Evolutionary conservation across 1,140 invertebrate species (phyloP).

Genomic region (Wiebesia pumilae): DNA sequence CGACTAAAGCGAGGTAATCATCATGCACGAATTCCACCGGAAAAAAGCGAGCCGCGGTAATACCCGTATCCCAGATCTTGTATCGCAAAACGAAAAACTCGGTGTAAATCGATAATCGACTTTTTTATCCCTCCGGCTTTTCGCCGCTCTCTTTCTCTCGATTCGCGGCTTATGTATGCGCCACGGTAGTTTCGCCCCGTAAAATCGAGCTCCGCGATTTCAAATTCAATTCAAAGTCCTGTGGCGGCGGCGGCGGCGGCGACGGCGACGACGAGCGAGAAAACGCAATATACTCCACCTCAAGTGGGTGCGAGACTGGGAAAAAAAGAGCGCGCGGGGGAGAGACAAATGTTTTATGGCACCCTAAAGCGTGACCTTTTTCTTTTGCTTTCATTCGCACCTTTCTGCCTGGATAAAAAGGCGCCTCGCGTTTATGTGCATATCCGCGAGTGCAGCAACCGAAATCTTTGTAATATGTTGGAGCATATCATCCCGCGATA

Average conservation of each 20-base stretch:
- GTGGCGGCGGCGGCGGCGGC: too few species aligned
- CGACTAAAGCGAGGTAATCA: neutral
- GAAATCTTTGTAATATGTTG: slow-evolving; percentile 4
- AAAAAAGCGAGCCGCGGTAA: neutral
- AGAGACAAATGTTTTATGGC: slow-evolving; percentile 44
- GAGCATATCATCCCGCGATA: neutral
- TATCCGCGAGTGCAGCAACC: neutral
- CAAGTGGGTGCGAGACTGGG: slow-evolving; percentile 18
- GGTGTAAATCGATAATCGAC: slow-evolving; percentile 36
- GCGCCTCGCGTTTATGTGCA: neutral
- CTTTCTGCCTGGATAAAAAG: neutral
- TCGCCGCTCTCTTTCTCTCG: neutral
- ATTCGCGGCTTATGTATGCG: slow-evolving; percentile 12
- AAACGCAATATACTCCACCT: slow-evolving; percentile 3
- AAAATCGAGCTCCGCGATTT: slow-evolving; percentile 36
- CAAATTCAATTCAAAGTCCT: slow-evolving; percentile 48
- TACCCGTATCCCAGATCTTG: neutral
- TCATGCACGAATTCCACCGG: neutral
- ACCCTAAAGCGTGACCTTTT: slow-evolving; percentile 12
- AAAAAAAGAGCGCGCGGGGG: neutral
- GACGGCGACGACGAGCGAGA: too few species aligned
- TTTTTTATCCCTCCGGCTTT: slow-evolving; percentile 13
- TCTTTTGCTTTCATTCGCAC: neutral
- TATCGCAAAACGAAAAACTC: slow-evolving; percentile 8
- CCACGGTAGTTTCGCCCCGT: slow-evolving; percentile 8